Conservation (phyloP, 64 coral and sea anemone genomes). For the Catalaphyllia jardinei region DNA sequence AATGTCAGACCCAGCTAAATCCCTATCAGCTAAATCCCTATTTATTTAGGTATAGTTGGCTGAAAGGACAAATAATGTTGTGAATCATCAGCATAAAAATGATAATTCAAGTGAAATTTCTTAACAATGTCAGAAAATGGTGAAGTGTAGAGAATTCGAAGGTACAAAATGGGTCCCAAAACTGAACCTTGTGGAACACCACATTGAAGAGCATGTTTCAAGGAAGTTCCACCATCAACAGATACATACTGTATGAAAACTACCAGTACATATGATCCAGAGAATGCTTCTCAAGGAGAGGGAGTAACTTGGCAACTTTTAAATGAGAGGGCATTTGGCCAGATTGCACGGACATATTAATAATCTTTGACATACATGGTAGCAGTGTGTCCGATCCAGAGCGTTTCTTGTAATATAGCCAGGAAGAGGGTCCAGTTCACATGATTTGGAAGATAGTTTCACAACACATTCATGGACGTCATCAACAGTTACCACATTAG, state of each 20-base stretch:
- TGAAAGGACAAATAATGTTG: conserved; percentile 36
- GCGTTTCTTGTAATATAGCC: conserved; percentile 14
- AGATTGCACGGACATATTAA: conserved; percentile 19
- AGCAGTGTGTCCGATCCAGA: conserved; percentile 19
- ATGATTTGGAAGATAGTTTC: conserved; percentile 20
- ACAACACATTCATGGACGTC: conserved; percentile 10
- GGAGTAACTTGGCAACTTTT: conserved; percentile 16
- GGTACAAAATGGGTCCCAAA: conserved; percentile 27
- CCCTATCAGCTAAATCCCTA: not conserved
- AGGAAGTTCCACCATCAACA: too few species aligned
- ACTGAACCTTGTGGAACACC: conserved; percentile 48
- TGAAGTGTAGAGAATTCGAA: conserved; percentile 7
- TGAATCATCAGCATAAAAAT: too few species aligned
- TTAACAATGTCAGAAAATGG: conserved; percentile 18
- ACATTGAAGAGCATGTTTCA: too few species aligned
- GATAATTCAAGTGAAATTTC: conserved; percentile 9
- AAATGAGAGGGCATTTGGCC: conserved; percentile 9
- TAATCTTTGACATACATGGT: conserved; percentile 14
- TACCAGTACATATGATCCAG: conserved; percentile 22
- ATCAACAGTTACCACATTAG: not conserved
- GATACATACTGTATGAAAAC: too few species aligned
- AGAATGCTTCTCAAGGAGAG: conserved; percentile 28
- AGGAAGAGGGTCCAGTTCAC: conserved; percentile 15
- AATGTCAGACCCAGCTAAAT: conserved; percentile 5
- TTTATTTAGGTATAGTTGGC: not conserved